A percentile compares a stretch with the other conserved stretches of the same genome.
phyloP scores from a whole-genome alignment of 1,140 invertebrate species.

The Phymorhynchus buccinoides region DNA sequence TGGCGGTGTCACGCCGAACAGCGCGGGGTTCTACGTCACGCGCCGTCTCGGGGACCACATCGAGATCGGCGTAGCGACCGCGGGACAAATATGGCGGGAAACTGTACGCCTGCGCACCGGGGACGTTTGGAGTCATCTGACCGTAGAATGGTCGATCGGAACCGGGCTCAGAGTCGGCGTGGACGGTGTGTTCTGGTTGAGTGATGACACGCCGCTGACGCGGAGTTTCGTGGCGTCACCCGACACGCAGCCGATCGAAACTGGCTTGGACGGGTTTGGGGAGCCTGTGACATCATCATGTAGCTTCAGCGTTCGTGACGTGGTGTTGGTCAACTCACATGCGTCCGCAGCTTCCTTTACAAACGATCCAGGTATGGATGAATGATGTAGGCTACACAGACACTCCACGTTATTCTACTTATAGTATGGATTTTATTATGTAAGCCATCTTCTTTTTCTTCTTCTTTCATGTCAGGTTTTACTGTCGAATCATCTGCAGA shows the following conservation, averaged over 20 bases:
- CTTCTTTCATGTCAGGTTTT: background rate
- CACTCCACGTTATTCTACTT: background rate
- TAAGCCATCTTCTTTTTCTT: background rate
- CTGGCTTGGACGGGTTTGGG: constrained; percentile 45
- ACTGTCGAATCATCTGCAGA: too few relatives aligned
- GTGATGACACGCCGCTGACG: too few relatives aligned
- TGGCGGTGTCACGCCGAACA: constrained; percentile 57
- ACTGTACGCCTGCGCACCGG: constrained; percentile 49
- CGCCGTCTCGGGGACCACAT: constrained; percentile 60
- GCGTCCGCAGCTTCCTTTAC: background rate
- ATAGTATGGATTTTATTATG: background rate
- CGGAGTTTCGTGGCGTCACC: constrained; percentile 27
- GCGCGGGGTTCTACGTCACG: constrained; percentile 61
- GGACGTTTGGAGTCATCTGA: constrained; percentile 47
- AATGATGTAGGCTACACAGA: too few relatives aligned
- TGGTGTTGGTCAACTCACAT: constrained; percentile 29
- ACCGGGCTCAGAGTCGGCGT: constrained; percentile 54
- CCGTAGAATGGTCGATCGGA: constrained; percentile 49
- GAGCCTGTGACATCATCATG: constrained; percentile 35
- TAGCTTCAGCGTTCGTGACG: constrained; percentile 32
- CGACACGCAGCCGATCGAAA: constrained; percentile 27
- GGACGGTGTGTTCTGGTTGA: constrained; percentile 51
- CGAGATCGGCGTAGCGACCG: constrained; percentile 57
- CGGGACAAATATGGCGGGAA: constrained; percentile 46
- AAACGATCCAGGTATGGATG: background rate